A percentile compares a stretch with the other conserved stretches of the same genome.
phyloP scores from a whole-genome alignment of 2,113 vertebrate genomes.

The Gnathonemus echidnorhynchus region DNA sequence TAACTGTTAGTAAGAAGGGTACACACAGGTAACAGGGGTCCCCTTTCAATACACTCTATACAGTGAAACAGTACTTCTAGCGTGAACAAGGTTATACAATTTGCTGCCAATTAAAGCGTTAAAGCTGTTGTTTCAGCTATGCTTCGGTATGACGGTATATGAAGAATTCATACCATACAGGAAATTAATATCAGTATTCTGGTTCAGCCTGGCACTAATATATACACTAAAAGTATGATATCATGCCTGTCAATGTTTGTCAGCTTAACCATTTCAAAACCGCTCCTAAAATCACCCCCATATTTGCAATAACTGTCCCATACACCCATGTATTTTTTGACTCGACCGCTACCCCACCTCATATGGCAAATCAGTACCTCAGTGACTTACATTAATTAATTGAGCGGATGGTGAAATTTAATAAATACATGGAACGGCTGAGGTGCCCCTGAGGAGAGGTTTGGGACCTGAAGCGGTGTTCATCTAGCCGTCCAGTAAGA shows the following conservation, averaged over 20 bases:
- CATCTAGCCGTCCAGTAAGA: too few relatives aligned
- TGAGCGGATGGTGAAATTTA: too few relatives aligned
- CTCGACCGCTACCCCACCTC: not conserved
- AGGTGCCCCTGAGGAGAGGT: too few relatives aligned
- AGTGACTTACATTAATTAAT: not conserved
- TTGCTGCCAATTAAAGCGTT: not conserved
- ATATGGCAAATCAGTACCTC: not conserved
- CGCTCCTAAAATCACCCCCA: not conserved
- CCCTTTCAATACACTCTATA: not conserved
- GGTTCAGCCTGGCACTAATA: not conserved
- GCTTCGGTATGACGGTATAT: not conserved
- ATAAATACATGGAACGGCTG: too few relatives aligned
- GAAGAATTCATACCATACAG: not conserved
- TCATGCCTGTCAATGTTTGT: not conserved
- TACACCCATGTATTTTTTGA: not conserved
- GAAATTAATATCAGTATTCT: not conserved
- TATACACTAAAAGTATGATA: not conserved
- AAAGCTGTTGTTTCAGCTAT: not conserved
- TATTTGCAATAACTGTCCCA: not conserved
- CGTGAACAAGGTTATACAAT: not conserved
- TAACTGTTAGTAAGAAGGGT: too few relatives aligned
- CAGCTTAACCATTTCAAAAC: not conserved
- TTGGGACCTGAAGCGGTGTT: too few relatives aligned
- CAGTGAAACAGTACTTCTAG: not conserved
- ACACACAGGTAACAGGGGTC: too few relatives aligned